Evolutionary conservation across 2,797 vertebrate species (phyloP).

Genomic region (Diplodus sargus): DNA sequence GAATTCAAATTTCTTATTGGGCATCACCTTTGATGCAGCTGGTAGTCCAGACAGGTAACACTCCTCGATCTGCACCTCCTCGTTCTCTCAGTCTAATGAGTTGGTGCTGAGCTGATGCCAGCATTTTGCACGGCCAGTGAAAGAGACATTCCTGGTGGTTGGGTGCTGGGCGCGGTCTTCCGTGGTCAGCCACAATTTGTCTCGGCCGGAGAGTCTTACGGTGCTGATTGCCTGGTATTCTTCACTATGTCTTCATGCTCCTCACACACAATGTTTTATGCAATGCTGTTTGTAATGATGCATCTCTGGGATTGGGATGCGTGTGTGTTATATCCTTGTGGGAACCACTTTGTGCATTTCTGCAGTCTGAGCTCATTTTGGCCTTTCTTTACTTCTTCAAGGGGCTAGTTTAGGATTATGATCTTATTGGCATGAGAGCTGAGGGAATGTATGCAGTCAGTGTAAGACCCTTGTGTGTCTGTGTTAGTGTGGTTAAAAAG

Average conservation of each 20-base stretch:
- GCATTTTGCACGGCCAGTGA: slow-evolving; percentile 63
- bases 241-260: slow-evolving; percentile 60
- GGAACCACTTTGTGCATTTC: slow-evolving; percentile 67
- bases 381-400: slow-evolving; percentile 37
- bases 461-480: slow-evolving; percentile 17
- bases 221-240: slow-evolving; percentile 72
- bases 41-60: slow-evolving; percentile 74
- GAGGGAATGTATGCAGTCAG: slow-evolving; percentile 36
- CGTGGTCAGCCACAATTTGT: slow-evolving; percentile 70
- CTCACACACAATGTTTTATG: slow-evolving; percentile 62
- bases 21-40: slow-evolving; percentile 69
- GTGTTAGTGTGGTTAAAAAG: slow-evolving; percentile 46
- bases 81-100: slow-evolving; percentile 58
- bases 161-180: slow-evolving; percentile 65
- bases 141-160: slow-evolving; percentile 72
- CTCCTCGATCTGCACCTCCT: slow-evolving; percentile 49
- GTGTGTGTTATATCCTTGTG: slow-evolving; percentile 51
- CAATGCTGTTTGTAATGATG: slow-evolving; percentile 62
- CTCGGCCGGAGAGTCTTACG: slow-evolving; percentile 62
- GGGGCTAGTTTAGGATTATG: slow-evolving; percentile 45
- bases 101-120: slow-evolving; percentile 65
- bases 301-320: slow-evolving; percentile 49
- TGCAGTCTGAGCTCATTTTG: slow-evolving; percentile 63
- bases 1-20: slow-evolving; percentile 54
- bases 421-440: slow-evolving; percentile 42